Evolutionary conservation across 2,113 vertebrate genomes (phyloP), one percentile per base, ranked within the genome.

Genomic region (Plectropomus leopardus): DNA sequence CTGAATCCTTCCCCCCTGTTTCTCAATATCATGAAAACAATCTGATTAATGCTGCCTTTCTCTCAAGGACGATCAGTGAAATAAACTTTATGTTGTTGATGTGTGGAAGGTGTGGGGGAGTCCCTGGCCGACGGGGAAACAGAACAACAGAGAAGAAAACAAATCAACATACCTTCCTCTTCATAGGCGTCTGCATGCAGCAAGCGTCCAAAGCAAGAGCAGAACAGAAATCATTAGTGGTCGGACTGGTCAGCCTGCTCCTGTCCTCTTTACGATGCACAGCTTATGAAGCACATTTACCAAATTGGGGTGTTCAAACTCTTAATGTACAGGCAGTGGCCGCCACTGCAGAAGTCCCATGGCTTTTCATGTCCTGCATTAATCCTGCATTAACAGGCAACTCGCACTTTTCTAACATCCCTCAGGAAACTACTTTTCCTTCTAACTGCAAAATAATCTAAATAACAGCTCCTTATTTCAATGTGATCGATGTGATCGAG

Each of bases 171-270:
- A 95, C 94, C 94, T 95, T 95, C 94, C 89, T 95, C 94, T 91
- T 94, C 94, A 92, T 95, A 95, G 93, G 86, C 93, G 68, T 95
- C 95, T 95, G 94, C 94, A 95, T 94, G 94, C 93, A 94, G 92
- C 92, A 94, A 95, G 92, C 90, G 87, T 91, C 88, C 89, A 90
- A 93, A 94, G 94, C 89, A 94, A 94, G 91, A 94, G 92, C 92
- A 94, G 91, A 95, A 95, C 76, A 94, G 80, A 93, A 26, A 92
- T 70, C 73, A 92, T 95, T 93, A 94, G 89, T 76, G 67, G 82
- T 45, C 4, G 54, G 55, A 86, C 72, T 42, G 80, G 82, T 72
- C 85, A 76, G 82, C 76, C 55, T 51, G 65, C 63, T 78, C 58
- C 60, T 78, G 81, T 80, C 61, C 77, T 63, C 55, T 85, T 42